Conservation (phyloP, 2,113 vertebrate species). For the Alethe castanea region DNA sequence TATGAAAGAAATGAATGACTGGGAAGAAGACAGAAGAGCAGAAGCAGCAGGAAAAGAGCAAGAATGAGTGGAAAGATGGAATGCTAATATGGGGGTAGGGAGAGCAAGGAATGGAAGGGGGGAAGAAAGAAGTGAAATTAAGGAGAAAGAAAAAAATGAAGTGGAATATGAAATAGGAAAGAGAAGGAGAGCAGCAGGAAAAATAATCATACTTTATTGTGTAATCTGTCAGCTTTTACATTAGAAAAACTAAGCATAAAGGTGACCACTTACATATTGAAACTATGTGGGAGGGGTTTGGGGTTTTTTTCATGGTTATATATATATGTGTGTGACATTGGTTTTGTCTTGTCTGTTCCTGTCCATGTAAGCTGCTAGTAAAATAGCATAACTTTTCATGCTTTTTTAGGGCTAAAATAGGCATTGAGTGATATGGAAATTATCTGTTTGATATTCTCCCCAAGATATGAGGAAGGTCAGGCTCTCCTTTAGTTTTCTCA, state of each 20-base stretch:
- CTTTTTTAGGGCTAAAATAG: not conserved
- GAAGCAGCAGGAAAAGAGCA: not conserved
- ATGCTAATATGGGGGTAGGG: not conserved
- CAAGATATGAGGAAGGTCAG: not conserved
- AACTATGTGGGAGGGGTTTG: not conserved
- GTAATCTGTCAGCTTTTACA: not conserved
- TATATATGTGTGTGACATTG: not conserved
- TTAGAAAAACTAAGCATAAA: not conserved
- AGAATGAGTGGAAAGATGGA: not conserved
- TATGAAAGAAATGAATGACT: constrained; percentile 47
- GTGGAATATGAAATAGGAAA: not conserved
- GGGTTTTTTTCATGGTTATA: not conserved
- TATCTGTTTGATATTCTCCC: not conserved
- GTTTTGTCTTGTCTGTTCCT: not conserved
- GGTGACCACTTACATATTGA: not conserved
- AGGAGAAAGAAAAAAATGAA: not conserved
- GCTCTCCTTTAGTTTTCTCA: not conserved
- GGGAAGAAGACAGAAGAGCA: not conserved
- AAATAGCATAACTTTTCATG: not conserved
- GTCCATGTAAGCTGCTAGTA: not conserved
- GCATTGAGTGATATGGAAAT: not conserved
- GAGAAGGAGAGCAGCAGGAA: not conserved
- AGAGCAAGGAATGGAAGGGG: not conserved
- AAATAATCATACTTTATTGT: not conserved
- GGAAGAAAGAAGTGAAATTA: not conserved